Base-by-base conservation (phyloP, 1,140 invertebrate species). In the Thaumetopoea pityocampa region DNA sequence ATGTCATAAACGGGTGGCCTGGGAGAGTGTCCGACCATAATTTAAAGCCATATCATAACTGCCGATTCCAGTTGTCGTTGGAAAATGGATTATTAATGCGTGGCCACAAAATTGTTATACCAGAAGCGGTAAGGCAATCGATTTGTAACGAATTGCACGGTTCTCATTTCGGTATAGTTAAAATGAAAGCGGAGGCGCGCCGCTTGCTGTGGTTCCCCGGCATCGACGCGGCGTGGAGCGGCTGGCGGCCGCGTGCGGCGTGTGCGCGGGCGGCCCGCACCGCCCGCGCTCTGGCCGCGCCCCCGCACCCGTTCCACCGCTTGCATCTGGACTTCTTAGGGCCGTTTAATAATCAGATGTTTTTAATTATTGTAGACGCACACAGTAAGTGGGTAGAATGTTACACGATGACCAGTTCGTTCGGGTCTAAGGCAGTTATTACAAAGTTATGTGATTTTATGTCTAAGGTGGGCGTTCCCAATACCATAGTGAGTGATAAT, bases 401-500 rank as follows among this genome's bases (percentile, higher is more conserved):
- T 40, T 57, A 45, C 11, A 11, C 33, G 14, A 33, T 47, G 36
- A 6, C 8, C 2, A 14, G 14, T 8, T 28, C 28, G 1, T 37
- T 18, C 12, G 26, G 19, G 15, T 43, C 48, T 1, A 45, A 14
- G 11, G 28, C 43, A 0, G 34, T 51, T 3, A 51, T 51, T 15
- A 22, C 9, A 4, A 54, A 51, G 12, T 19, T 55, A 12, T 43
- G 10, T 11, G 52, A 64, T 15, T 53, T 56, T 38, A 56, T 60
- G 34, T 56, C 56, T 0, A 38, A 53, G 14, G 51, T 55, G 33
- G 53, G 63, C 1, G 5, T 59, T n/a, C 63, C 60, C 3, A 16
- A 27, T 9, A 49, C 44, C 1, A 20, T 62, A 23, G 65, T 63
- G 4, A 53, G 43, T 46, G 62, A 64, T 24, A 63, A 63, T 50